Base-by-base conservation (phyloP, 2,113 vertebrate species). In the Meleagris gallopavo region DNA sequence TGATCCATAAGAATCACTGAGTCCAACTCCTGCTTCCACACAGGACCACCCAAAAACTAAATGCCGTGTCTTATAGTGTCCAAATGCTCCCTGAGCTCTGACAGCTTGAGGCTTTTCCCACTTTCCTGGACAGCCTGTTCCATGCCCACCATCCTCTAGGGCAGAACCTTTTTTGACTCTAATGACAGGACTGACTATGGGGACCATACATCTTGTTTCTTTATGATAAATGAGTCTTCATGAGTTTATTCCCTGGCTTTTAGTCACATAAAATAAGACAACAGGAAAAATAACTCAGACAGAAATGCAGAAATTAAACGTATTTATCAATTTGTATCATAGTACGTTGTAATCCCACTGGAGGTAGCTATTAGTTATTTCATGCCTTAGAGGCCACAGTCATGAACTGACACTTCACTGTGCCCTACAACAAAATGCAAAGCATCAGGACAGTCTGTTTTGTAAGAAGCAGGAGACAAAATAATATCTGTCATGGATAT, bases 301-400 rank as follows among this genome's bases (percentile, higher is more conserved):
- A 66, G 14, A 71, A 81, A 90, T 7, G 6, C 6, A 74, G 22
- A 86, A 74, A 57, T n/a, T 67, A 52, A 62, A 74, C 21, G 8
- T n/a, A 64, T 45, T 88, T 78, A 43, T 86, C 65, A 83, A 64
- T 78, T 78, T 55, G 6, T 69, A 17, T 57, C 46, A 25, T 7
- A 61, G 45, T 55, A 78, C 11, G 16, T 38, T 72, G 50, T 14
- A 81, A 45, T 75, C 22, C 10, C 8, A 20, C 74, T 57, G 8
- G 40, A 65, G 52, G 67, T 11, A 78, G 18, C 52, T 84, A 48
- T 72, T 77, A 86, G 81, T 79, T 84, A 84, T 93, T 92, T 88
- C 38, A 61, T 82, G 38, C 30, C 62, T 93, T 70, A 81, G 22
- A 95, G 83, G 66, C 29, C 38, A 73, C 14, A 77, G 46, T 64